Evolutionary conservation across 1,140 invertebrate species (phyloP).

Genomic region (Drosophila orosa): DNA sequence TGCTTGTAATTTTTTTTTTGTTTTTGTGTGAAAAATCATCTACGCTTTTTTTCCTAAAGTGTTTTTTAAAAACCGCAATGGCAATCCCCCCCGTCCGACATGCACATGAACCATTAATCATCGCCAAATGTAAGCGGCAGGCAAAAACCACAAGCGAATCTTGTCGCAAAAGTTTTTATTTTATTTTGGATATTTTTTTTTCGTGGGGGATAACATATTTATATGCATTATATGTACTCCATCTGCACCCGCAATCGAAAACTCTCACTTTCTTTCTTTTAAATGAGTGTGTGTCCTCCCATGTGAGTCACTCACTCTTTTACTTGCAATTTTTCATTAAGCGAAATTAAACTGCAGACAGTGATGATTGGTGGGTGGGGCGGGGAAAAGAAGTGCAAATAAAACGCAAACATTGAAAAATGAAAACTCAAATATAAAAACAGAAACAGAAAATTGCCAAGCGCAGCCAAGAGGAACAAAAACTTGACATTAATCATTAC

Average conservation of each 20-base stretch:
- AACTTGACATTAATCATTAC: slow-evolving; percentile 78
- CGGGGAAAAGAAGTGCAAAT: slow-evolving; percentile 22
- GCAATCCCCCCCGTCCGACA: slow-evolving; percentile 35
- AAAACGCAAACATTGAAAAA: slow-evolving; percentile 43
- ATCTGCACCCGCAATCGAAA: slow-evolving; percentile 19
- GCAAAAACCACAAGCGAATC: slow-evolving; percentile 32
- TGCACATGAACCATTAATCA: slow-evolving; percentile 51
- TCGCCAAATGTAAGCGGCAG: slow-evolving; percentile 42
- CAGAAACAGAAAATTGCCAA: slow-evolving; percentile 50
- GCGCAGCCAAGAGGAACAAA: slow-evolving; percentile 59
- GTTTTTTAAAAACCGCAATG: slow-evolving; percentile 54
- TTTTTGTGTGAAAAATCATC: slow-evolving; percentile 55
- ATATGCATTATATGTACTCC: slow-evolving; percentile 54
- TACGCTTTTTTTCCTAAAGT: slow-evolving; percentile 53
- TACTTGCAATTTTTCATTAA: slow-evolving; percentile 77
- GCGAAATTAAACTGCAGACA: slow-evolving; percentile 75
- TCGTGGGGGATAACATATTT: slow-evolving; percentile 15
- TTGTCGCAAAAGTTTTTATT: slow-evolving; percentile 32
- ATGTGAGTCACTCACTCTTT: slow-evolving; percentile 50
- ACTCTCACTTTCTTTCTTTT: slow-evolving; percentile 74
- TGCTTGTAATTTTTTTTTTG: slow-evolving; percentile 6
- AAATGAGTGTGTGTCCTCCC: slow-evolving; percentile 32
- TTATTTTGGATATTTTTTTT: neutral
- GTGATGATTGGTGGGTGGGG: slow-evolving; percentile 7
- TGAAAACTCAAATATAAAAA: slow-evolving; percentile 49